phyloP scores from a whole-genome alignment of 2,113 vertebrate genomes.

The Chaenogobius annularis region DNA sequence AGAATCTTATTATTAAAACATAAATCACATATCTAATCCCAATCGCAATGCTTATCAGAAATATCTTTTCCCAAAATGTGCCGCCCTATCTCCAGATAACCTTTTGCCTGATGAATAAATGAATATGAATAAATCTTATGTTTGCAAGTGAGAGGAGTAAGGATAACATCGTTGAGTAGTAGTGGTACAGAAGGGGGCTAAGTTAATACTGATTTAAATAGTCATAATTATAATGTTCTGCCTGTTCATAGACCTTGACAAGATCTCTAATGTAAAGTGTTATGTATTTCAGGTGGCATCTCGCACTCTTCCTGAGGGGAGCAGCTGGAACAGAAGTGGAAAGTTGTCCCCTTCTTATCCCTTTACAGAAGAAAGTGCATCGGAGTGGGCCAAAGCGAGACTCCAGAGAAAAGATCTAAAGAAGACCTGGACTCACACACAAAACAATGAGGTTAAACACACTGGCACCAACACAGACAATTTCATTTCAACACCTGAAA shows the following conservation, averaged over 20 bases:
- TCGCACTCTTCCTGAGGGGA: constrained; percentile 78
- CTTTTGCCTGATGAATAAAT: too few relatives aligned
- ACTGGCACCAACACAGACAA: constrained; percentile 52
- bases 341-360: constrained; percentile 61
- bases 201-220: background rate
- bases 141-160: too few relatives aligned
- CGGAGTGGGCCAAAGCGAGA: constrained; percentile 64
- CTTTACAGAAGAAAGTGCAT: constrained; percentile 69
- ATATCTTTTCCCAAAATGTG: too few relatives aligned
- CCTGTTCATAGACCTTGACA: background rate
- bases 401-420: constrained; percentile 37
- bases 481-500: constrained; percentile 18
- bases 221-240: background rate
- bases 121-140: too few relatives aligned
- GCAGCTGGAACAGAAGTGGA: constrained; percentile 76
- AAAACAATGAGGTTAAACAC: constrained; percentile 52
- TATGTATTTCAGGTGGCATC: constrained; percentile 71
- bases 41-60: too few relatives aligned
- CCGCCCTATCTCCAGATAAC: too few relatives aligned
- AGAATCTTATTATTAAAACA: too few relatives aligned
- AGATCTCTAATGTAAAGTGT: background rate
- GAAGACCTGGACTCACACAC: constrained; percentile 51
- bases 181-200: background rate
- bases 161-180: too few relatives aligned
- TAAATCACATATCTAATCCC: too few relatives aligned